Evolutionary conservation across 2,888 invertebrate genomes (phyloP), one percentile per base, ranked within the genome.

Genomic region (Dolichomitus sp.): DNA sequence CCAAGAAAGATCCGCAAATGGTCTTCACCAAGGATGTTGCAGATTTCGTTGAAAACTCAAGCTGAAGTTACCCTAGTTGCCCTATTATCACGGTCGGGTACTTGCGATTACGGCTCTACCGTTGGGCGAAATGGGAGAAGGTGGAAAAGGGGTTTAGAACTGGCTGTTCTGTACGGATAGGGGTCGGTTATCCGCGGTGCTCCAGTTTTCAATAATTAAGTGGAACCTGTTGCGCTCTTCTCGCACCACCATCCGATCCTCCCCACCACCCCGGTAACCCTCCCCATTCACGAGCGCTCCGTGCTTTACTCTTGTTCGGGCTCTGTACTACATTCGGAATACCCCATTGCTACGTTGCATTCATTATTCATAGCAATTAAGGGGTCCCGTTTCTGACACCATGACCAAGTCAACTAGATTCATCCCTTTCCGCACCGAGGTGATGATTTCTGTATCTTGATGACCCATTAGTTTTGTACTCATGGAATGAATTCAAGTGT

Each of bases 201-300:
- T 90, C 88, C 88, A 90, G 89, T 91, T 90, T 92, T 93, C 92
- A 93, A 93, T 93, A 93, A 93, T 93, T 93, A 93, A 93, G 93
- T 93, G 90, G 90, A 88, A 93, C 93, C 93, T 93, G 93, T 93
- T 93, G 93, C 93, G 90, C 90, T 57, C 80, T 88, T 89, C 90
- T 91, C 91, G 85, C 89, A 77, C 80, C 73, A 70, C 80, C 72
- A 61, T 81, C 37, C 77, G 59, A 45, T 63, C 83, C 87, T 85
- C 84, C 81, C 88, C 84, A 86, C 86, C 66, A 75, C 81, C 79
- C 84, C 84, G 88, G 80, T 87, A 86, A 85, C 87, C 83, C 85
- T 87, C 87, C 80, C 86, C 84, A 81, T 85, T 86, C 83, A 84
- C 84, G 74, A 82, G 81, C 30, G 48, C 54, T 76, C 77, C 52